A percentile compares a stretch with the other conserved stretches of the same genome.
These are phyloP conservation scores for Onychomys torridus DNA, from an alignment of 2,797 vertebrate species.

Conservation along the genomic window DNA sequence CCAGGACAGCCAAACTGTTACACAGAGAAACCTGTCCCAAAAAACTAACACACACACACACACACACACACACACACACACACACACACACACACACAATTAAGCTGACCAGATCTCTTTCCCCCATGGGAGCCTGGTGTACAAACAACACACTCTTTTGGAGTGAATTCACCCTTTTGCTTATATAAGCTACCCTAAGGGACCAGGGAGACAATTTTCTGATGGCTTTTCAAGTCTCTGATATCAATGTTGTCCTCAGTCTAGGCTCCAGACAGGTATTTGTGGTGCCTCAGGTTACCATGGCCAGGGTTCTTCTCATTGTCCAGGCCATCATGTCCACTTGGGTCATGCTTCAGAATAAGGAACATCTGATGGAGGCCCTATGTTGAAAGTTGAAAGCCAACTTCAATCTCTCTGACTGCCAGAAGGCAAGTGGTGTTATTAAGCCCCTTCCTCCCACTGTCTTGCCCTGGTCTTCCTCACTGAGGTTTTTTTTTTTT, in stretches of 20 bases:
- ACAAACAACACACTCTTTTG: too few relatives aligned
- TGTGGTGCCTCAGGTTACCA: not conserved
- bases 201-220: not conserved
- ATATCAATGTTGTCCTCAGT: not conserved
- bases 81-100: not conserved
- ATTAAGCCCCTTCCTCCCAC: not conserved
- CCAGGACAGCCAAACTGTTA: not conserved
- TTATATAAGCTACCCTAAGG: not conserved
- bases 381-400: not conserved
- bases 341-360: not conserved
- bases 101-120: not conserved
- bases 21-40: not conserved
- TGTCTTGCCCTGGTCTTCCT: not conserved
- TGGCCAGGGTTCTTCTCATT: not conserved
- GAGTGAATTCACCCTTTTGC: not conserved
- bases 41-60: not conserved
- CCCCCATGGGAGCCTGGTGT: too few relatives aligned
- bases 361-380: not conserved
- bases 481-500: not conserved
- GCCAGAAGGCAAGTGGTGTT: not conserved
- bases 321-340: not conserved
- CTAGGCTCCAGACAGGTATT: not conserved
- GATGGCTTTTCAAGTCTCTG: not conserved
- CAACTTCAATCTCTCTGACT: not conserved
- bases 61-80: not conserved